Percentiles rank a stretch among this genome's conserved stretches.
These are phyloP conservation scores for Cosmorhoe ocellata DNA, from an alignment of 2,888 invertebrate genomes.

Conservation along the genomic window DNA sequence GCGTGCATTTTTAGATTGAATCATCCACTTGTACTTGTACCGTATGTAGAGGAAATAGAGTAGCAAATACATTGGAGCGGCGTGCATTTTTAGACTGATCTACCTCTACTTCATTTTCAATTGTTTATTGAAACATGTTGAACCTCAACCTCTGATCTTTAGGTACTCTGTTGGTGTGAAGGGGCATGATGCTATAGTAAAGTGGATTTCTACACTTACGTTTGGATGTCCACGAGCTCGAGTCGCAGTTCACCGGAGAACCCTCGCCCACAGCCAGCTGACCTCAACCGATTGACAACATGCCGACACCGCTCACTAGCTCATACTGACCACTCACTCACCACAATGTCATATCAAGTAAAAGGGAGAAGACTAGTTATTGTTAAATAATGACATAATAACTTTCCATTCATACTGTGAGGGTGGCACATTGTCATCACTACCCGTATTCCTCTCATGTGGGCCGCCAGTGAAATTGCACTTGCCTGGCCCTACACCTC, in stretches of 20 bases:
- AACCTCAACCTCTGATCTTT: too few relatives aligned
- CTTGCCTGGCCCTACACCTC: conserved; percentile 32
- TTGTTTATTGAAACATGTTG: too few relatives aligned
- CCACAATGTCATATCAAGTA: too few relatives aligned
- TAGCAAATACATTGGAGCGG: too few relatives aligned
- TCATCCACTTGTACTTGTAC: too few relatives aligned
- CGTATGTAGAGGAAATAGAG: too few relatives aligned
- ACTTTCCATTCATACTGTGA: conserved; percentile 40
- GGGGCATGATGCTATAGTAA: neutral
- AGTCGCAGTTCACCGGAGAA: neutral
- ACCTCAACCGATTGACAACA: conserved; percentile 4
- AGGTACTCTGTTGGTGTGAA: too few relatives aligned
- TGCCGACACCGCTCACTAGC: conserved; percentile 35
- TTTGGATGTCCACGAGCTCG: neutral
- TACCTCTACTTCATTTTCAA: too few relatives aligned
- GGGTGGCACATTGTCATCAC: conserved; percentile 60
- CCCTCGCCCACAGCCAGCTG: neutral
- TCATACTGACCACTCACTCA: conserved; percentile 25
- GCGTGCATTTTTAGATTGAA: too few relatives aligned
- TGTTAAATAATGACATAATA: too few relatives aligned
- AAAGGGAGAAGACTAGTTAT: too few relatives aligned
- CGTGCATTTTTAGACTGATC: too few relatives aligned
- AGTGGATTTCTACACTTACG: conserved; percentile 7
- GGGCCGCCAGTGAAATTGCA: conserved; percentile 61
- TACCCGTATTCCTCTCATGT: conserved; percentile 65